Conservation (phyloP, 2,113 vertebrate genomes). For the Pitta sordida region DNA sequence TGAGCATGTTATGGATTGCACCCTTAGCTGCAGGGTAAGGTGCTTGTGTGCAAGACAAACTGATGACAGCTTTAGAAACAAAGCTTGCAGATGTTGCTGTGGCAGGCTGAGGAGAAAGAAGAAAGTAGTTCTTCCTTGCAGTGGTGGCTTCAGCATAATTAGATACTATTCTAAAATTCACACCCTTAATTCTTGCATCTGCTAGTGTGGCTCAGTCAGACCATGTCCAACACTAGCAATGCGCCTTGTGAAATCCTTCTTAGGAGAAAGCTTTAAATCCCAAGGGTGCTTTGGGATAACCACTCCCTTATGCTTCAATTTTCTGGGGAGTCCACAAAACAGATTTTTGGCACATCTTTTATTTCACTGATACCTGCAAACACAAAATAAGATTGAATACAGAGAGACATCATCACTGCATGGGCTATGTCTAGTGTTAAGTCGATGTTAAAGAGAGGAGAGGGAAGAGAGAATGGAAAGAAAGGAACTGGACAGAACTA, state of each 20-base stretch:
- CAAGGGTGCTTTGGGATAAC: background rate
- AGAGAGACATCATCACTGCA: background rate
- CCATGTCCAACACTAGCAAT: background rate
- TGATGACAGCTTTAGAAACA: background rate
- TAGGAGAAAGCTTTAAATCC: background rate
- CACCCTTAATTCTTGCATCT: background rate
- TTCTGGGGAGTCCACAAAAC: background rate
- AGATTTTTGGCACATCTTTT: background rate
- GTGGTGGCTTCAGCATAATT: background rate
- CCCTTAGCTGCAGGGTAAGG: rapidly evolving
- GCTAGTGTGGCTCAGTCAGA: background rate
- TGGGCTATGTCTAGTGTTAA: background rate
- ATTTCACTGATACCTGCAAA: background rate
- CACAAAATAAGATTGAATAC: background rate
- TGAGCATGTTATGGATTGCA: background rate
- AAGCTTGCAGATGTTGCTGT: background rate
- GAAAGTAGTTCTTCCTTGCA: background rate
- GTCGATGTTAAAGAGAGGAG: background rate
- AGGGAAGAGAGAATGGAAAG: background rate
- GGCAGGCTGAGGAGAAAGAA: background rate
- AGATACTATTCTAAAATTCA: background rate
- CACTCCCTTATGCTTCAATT: background rate
- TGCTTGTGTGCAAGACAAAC: background rate
- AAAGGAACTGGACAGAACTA: background rate
- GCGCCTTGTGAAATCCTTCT: background rate